Conservation (phyloP, 2,888 invertebrate species). For the Cephonodes hylas region DNA sequence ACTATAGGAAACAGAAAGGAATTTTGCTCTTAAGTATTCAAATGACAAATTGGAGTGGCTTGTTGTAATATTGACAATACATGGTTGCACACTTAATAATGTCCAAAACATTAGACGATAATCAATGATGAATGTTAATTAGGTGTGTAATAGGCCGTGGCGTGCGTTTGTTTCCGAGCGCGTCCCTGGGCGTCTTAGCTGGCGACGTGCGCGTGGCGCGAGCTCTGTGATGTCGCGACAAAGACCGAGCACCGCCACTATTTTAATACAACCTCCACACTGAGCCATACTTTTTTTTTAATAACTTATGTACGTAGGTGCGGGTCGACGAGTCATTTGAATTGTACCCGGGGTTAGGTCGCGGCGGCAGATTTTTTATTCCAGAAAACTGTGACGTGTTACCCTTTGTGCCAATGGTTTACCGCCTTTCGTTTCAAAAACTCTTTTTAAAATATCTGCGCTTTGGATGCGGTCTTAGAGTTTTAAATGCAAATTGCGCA, state of each 20-base stretch:
- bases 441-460: slow-evolving; percentile 8
- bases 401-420: slow-evolving; percentile 59
- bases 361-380: slow-evolving; percentile 62
- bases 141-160: not conserved
- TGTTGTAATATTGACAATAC: too few relatives aligned
- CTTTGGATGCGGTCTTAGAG: not conserved
- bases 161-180: slow-evolving; percentile 34
- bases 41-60: too few relatives aligned
- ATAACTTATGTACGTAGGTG: slow-evolving; percentile 75
- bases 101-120: too few relatives aligned
- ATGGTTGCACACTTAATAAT: too few relatives aligned
- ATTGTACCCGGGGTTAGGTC: slow-evolving; percentile 53
- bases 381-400: slow-evolving; percentile 67
- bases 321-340: slow-evolving; percentile 51
- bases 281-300: slow-evolving; percentile 79
- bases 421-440: slow-evolving; percentile 45
- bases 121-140: not conserved
- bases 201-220: slow-evolving; percentile 56
- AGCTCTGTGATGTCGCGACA: slow-evolving; percentile 75
- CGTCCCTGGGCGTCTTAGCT: slow-evolving; percentile 70
- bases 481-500: not conserved
- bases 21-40: too few relatives aligned
- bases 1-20: too few relatives aligned
- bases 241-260: slow-evolving; percentile 76
- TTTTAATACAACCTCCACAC: slow-evolving; percentile 78